A percentile compares a stretch with the other conserved stretches of the same genome.
These are phyloP conservation scores for Leptinotarsa juncta DNA, from an alignment of 2,888 invertebrate genomes.

Conservation along the genomic window DNA sequence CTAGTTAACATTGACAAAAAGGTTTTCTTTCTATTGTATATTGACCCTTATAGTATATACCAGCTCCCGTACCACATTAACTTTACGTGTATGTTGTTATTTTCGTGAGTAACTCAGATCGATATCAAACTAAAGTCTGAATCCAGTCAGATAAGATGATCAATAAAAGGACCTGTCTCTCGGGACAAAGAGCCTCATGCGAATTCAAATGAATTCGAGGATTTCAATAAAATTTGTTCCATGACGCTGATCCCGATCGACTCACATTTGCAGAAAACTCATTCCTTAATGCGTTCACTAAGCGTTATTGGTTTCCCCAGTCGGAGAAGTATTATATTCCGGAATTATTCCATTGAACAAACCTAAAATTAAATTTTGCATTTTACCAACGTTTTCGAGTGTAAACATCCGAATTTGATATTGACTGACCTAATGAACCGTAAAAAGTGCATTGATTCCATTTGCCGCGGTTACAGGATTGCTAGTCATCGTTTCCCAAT, in stretches of 20 bases:
- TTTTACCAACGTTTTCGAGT: conserved; percentile 54
- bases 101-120: not conserved
- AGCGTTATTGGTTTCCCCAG: conserved; percentile 42
- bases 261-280: conserved; percentile 39
- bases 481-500: conserved; percentile 58
- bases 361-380: conserved; percentile 57
- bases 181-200: not conserved
- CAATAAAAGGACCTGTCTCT: conserved; percentile 9
- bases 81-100: not conserved
- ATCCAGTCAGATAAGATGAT: conserved; percentile 2
- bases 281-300: conserved; percentile 42
- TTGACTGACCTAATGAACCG: conserved; percentile 58
- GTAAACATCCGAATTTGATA: conserved; percentile 59
- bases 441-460: conserved; percentile 59
- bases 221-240: conserved; percentile 26
- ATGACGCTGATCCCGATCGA: conserved; percentile 28
- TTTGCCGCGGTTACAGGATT: conserved; percentile 52
- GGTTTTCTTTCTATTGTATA: no score
- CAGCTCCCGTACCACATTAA: no score
- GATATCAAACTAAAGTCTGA: not conserved
- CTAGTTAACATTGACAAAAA: no score
- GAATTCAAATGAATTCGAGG: conserved; percentile 15
- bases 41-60: no score
- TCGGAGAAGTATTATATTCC: conserved; percentile 32
- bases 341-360: conserved; percentile 26